Conservation (phyloP, 2,888 invertebrate genomes). For the Chrysomela aeneicollis region DNA sequence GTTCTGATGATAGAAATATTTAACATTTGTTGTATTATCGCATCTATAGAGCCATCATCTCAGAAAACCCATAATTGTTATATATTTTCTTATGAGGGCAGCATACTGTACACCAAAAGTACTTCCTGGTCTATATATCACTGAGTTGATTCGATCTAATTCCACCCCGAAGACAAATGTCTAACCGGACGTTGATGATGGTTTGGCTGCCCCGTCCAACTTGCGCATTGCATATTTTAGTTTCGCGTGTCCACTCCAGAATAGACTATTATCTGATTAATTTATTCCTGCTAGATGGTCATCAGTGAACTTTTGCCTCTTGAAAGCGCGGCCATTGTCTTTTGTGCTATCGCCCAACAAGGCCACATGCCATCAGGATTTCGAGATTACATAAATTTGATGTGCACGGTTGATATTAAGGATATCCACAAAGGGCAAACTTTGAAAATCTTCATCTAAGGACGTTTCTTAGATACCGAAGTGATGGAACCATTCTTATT, state of each 20-base stretch:
- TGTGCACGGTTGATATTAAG: too few relatives aligned
- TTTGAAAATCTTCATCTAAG: too few relatives aligned
- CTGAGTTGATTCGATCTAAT: constrained; percentile 42
- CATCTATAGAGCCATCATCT: too few relatives aligned
- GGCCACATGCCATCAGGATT: neutral
- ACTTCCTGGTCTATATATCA: constrained; percentile 29
- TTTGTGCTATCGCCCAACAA: neutral
- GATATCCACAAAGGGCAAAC: too few relatives aligned
- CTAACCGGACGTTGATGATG: constrained; percentile 49
- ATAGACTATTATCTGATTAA: constrained; percentile 43
- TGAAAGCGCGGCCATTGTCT: constrained; percentile 9
- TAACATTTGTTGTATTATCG: too few relatives aligned
- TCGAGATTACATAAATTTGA: neutral
- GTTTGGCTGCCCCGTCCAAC: constrained; percentile 44
- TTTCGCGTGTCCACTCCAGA: constrained; percentile 46
- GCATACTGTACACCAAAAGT: too few relatives aligned
- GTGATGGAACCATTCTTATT: too few relatives aligned
- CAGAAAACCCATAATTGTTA: too few relatives aligned
- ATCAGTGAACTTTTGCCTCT: constrained; percentile 30
- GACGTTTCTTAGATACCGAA: too few relatives aligned
- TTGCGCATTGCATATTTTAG: constrained; percentile 50
- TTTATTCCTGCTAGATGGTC: constrained; percentile 38
- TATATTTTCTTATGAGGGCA: too few relatives aligned
- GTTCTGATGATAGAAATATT: too few relatives aligned
- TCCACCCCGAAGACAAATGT: constrained; percentile 52